These are phyloP conservation scores for Epinotia nisella DNA, from an alignment of 2,888 invertebrate genomes.

Conservation along the genomic window DNA sequence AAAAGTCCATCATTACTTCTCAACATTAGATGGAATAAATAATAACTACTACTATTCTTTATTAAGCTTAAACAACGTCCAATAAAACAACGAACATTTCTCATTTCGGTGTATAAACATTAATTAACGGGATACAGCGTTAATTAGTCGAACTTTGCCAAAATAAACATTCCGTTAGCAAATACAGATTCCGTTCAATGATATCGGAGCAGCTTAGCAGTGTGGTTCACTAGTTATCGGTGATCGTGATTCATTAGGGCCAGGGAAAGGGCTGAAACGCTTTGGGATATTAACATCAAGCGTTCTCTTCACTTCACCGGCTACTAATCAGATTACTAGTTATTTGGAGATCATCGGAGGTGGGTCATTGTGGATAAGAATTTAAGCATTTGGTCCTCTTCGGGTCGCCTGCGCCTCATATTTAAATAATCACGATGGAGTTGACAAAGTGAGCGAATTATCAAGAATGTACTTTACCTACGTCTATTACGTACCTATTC, in stretches of 20 bases:
- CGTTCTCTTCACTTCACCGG: neutral
- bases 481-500: too few species aligned
- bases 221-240: constrained; percentile 38
- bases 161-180: constrained; percentile 42
- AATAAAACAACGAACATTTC: constrained; percentile 40
- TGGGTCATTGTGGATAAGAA: neutral
- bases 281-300: constrained; percentile 70
- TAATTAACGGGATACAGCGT: constrained; percentile 39
- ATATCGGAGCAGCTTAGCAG: constrained; percentile 42
- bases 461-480: too few species aligned
- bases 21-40: constrained; percentile 6
- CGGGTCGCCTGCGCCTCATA: neutral
- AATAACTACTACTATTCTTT: constrained; percentile 4
- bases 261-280: constrained; percentile 62
- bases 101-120: constrained; percentile 39
- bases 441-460: too few species aligned
- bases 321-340: constrained; percentile 28
- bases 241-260: constrained; percentile 66
- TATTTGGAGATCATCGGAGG: constrained; percentile 19
- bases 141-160: constrained; percentile 41
- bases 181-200: constrained; percentile 40
- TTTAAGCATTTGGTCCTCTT: neutral
- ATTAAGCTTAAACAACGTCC: constrained; percentile 17
- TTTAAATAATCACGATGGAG: neutral
- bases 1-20: neutral